Evolutionary conservation across 1,140 invertebrate genomes (phyloP).

Genomic region (Ips typographus): DNA sequence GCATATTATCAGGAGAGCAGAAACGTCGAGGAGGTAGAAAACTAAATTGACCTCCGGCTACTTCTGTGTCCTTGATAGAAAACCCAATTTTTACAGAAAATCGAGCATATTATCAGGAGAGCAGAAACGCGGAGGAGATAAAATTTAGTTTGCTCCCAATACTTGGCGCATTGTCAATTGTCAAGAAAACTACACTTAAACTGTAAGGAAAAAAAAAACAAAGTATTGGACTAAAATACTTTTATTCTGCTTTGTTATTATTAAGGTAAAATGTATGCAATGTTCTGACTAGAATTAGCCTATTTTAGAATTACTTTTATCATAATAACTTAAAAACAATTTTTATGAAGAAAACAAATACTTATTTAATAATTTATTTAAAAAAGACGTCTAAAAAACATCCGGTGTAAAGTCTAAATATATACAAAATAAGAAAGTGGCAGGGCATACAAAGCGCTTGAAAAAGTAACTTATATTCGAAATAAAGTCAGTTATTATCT

Average conservation of each 20-base stretch:
- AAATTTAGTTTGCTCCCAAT: too few species aligned
- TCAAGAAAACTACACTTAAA: too few species aligned
- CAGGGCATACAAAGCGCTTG: neutral
- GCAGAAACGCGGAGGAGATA: too few species aligned
- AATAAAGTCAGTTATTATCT: too few species aligned
- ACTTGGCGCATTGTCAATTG: too few species aligned
- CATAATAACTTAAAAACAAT: constrained; percentile 22
- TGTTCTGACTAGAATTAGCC: constrained; percentile 35
- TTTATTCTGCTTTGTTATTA: constrained; percentile 22
- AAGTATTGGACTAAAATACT: constrained; percentile 32
- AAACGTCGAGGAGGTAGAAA: too few species aligned
- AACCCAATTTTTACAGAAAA: too few species aligned
- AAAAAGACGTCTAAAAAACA: constrained; percentile 18
- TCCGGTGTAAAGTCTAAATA: constrained; percentile 8
- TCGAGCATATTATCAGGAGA: too few species aligned
- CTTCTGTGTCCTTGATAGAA: too few species aligned
- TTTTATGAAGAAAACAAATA: constrained; percentile 10
- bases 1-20: too few species aligned
- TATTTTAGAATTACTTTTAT: constrained; percentile 19
- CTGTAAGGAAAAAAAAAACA: neutral
- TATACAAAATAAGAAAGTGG: constrained; percentile 9
- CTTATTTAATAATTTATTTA: constrained; percentile 26
- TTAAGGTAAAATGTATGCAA: constrained; percentile 36
- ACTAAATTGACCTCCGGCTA: too few species aligned
- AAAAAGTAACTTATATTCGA: neutral